These are phyloP conservation scores for Sphaerophoria taeniata DNA, from an alignment of 2,888 invertebrate genomes.

Conservation along the genomic window DNA sequence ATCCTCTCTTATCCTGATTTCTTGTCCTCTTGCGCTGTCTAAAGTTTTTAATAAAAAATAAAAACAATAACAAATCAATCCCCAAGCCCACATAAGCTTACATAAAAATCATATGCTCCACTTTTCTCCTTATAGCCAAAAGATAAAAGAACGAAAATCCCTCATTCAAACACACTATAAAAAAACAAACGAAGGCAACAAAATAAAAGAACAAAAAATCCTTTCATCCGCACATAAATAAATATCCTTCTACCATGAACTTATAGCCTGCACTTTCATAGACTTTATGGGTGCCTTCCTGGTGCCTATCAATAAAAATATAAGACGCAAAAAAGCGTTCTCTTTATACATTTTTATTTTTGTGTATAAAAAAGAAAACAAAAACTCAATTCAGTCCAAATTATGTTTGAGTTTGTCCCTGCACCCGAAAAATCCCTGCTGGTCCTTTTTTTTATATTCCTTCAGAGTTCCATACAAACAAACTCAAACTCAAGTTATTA, in stretches of 20 bases:
- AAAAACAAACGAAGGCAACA: neutral
- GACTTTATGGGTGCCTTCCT: constrained; percentile 30
- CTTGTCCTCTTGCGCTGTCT: neutral
- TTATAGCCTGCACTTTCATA: constrained; percentile 9
- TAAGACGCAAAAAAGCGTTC: constrained; percentile 18
- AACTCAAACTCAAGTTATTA: constrained; percentile 73
- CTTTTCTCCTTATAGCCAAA: constrained; percentile 38
- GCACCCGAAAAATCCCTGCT: constrained; percentile 20
- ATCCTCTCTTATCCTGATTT: neutral
- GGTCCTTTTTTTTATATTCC: neutral
- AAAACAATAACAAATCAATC: constrained; percentile 61
- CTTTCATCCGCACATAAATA: constrained; percentile 39
- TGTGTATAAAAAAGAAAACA: constrained; percentile 39
- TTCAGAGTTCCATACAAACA: neutral
- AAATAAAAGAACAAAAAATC: constrained; percentile 11
- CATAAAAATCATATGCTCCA: constrained; percentile 72
- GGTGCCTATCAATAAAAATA: constrained; percentile 19
- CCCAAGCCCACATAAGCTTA: constrained; percentile 66
- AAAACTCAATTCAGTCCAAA: constrained; percentile 71
- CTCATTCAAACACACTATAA: constrained; percentile 51
- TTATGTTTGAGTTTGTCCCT: constrained; percentile 70
- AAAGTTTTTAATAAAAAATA: constrained; percentile 59
- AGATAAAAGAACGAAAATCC: constrained; percentile 45
- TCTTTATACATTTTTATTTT: neutral
- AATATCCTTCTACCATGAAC: constrained; percentile 60